Base-by-base conservation (phyloP, 2,888 invertebrate species). In the Hesperia comma region DNA sequence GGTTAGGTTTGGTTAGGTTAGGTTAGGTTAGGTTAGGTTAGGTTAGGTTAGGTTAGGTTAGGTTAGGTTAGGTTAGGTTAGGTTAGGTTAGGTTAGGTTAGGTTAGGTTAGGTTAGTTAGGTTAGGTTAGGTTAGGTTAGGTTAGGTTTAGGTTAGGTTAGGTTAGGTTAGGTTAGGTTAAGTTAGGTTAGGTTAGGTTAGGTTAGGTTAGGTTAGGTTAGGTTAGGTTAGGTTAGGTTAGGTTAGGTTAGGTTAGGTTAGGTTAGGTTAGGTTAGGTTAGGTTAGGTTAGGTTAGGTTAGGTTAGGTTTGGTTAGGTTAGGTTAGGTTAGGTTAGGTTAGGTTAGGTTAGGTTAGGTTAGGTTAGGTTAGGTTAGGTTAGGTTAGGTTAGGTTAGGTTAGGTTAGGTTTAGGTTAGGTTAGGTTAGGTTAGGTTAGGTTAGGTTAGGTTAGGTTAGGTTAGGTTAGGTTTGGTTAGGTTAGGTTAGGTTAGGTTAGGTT, bases 1-100 rank as follows among this genome's bases (percentile, higher is more conserved):
- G 71, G 68, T 70, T 69, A 68, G 77, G 77, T 79, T 78, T 75
- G 78, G 77, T 79, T 77, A 77, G 76, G 77, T 76, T 76, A 72
- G 75, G 73, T 74, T 75, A 70, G 74, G 73, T 74, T 74, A 73
- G 73, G 73, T 75, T 75, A 73, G 75, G 76, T 78, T 73, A 74
- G 77, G 79, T 80, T 79, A 77, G 80, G 79, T 80, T 79, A 77
- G 80, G 80, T 80, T 78, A 78, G 80, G 79, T 79, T 77, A 75
- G 80, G 79, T 80, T 79, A 76, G 79, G 78, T 80, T 78, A 77
- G 79, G 79, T 80, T 77, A 77, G 78, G 75, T 79, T 78, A 76
- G 78, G 77, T 79, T 78, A 75, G 79, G 78, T 79, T 78, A 76
- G 79, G 79, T 75, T 79, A 74, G 76, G 78, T 79, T 77, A 75